phyloP scores from a whole-genome alignment of 2,888 invertebrate species.

The Tipula unca region DNA sequence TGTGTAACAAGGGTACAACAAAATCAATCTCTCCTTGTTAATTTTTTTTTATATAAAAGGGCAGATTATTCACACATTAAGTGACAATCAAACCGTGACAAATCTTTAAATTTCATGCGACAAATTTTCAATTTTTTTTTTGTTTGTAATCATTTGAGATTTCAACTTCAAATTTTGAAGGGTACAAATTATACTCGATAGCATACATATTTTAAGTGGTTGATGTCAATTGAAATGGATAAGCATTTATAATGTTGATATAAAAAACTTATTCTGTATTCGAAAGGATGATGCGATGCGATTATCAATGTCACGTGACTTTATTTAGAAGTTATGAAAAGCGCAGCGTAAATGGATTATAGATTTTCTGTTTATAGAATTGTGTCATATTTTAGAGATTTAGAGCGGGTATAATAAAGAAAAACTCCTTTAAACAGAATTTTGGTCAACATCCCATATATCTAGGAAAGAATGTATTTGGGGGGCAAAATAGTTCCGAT shows the following conservation, averaged over 20 bases:
- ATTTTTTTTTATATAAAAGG: slow-evolving; percentile 3
- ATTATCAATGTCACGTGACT: neutral
- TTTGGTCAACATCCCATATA: neutral
- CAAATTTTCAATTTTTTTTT: slow-evolving; percentile 38
- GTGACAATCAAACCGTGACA: slow-evolving; percentile 28
- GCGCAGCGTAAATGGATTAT: neutral
- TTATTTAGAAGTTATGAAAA: neutral
- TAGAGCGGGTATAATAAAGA: neutral
- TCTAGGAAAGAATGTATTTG: neutral
- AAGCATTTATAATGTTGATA: neutral
- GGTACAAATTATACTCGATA: neutral
- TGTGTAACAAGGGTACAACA: neutral
- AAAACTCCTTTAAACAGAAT: neutral
- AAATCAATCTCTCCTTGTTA: neutral
- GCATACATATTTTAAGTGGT: neutral
- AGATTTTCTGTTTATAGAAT: no score
- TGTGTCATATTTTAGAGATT: neutral
- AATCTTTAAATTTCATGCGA: slow-evolving; percentile 42
- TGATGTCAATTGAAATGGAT: neutral
- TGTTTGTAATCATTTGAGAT: slow-evolving; percentile 14
- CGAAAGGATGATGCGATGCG: neutral
- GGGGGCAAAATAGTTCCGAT: neutral
- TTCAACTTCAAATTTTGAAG: neutral
- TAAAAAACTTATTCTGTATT: neutral
- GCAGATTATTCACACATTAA: slow-evolving; percentile 16